Evolutionary conservation across 2,113 vertebrate species (phyloP).

Genomic region (Halichoerus grypus): DNA sequence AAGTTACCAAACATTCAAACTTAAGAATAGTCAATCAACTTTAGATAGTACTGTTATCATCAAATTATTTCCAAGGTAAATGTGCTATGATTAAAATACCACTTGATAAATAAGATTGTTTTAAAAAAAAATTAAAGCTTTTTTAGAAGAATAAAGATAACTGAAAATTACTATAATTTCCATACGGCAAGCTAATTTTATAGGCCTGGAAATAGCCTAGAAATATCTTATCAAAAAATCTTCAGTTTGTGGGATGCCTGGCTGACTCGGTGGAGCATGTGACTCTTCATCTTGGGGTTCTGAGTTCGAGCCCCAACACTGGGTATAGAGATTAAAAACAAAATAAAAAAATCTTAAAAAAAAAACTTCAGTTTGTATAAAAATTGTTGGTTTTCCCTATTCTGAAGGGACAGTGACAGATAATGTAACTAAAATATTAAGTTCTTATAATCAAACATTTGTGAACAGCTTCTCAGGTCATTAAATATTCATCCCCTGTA

Average conservation of each 20-base stretch:
- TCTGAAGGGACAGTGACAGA: neutral
- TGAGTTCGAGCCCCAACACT: neutral
- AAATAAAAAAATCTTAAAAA: neutral
- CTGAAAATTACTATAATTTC: neutral
- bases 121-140: neutral
- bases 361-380: neutral
- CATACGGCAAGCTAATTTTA: neutral
- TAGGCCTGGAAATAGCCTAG: neutral
- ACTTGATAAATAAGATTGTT: neutral
- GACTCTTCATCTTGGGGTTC: neutral
- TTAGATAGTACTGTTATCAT: neutral
- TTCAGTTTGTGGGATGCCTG: neutral
- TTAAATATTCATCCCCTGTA: neutral
- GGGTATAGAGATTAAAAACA: neutral
- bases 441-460: neutral
- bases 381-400: neutral
- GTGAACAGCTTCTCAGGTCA: neutral
- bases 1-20: slow-evolving; percentile 7
- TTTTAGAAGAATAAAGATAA: neutral
- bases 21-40: neutral
- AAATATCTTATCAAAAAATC: neutral
- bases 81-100: neutral
- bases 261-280: neutral
- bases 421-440: neutral
- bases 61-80: slow-evolving; percentile 23